These are phyloP conservation scores for Campoplex nolae DNA, from an alignment of 2,888 invertebrate genomes.

Conservation along the genomic window DNA sequence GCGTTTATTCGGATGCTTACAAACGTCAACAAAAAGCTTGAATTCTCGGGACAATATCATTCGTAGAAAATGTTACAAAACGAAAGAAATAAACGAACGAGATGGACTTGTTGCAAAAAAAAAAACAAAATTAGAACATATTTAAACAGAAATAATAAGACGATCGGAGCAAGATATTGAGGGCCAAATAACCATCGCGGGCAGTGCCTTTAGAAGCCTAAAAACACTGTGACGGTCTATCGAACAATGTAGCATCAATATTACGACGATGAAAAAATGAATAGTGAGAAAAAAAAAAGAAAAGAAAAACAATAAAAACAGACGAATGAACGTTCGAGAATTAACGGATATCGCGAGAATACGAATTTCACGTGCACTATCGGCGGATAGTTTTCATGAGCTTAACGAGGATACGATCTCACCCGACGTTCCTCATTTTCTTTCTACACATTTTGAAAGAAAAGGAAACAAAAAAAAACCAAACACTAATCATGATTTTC, in stretches of 20 bases:
- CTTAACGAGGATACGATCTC: slow-evolving; percentile 59
- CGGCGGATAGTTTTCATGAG: slow-evolving; percentile 40
- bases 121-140: neutral
- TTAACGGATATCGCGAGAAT: slow-evolving; percentile 33
- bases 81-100: neutral
- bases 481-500: neutral
- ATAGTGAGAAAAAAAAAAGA: neutral
- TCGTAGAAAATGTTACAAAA: slow-evolving; percentile 18
- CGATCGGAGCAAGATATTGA: slow-evolving; percentile 8
- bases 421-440: slow-evolving; percentile 62
- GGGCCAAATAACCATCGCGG: slow-evolving; percentile 71
- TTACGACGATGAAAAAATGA: slow-evolving; percentile 7
- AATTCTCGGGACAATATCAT: slow-evolving; percentile 20
- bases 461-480: neutral
- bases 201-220: slow-evolving; percentile 83
- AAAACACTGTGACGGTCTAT: slow-evolving; percentile 72
- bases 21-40: neutral
- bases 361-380: slow-evolving; percentile 29
- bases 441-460: slow-evolving; percentile 28
- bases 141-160: neutral
- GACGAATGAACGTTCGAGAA: slow-evolving; percentile 34
- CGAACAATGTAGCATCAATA: slow-evolving; percentile 24
- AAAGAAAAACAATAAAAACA: neutral
- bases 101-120: neutral
- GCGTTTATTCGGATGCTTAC: neutral